Evolutionary conservation across 2,113 vertebrate species (phyloP), one percentile per base, ranked within the genome.

Genomic region (Trematomus loennbergii): DNA sequence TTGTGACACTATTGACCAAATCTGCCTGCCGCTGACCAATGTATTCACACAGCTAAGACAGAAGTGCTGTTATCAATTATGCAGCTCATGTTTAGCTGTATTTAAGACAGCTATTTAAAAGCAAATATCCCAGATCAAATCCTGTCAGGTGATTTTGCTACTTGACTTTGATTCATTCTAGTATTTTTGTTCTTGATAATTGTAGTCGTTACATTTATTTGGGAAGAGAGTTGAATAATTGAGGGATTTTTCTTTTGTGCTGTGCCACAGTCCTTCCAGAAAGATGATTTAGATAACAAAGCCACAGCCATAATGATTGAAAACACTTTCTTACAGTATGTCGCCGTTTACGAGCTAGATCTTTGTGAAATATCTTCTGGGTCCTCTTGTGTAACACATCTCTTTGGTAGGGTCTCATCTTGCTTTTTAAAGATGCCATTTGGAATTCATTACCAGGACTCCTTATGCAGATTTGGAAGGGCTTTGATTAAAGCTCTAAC

Each of bases 401-500:
- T 81, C 77, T 12, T 59, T 48, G 85, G 85, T 75, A 74, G 78
- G 84, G 81, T 86, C 84, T 82, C 79, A 68, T 67, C 79, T 78
- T 85, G 75, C 84, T 93, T 92, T 92, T 88, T 83, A 90, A 93
- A 91, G 91, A 90, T 57, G 69, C 85, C 88, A 79, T 94, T 93
- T 91, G 81, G 86, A 89, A 93, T 94, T 94, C 92, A 94, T 83
- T 92, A 84, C 83, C 79, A 85, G 90, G 83, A 88, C 80, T 88
- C 63, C 18, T 52, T 90, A 91, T 93, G 89, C 92, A 93, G 90
- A 92, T 94, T 94, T 57, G 64, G 83, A 85, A 86, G 82, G 89
- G 91, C 89, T 94, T 93, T 94, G 92, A 94, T 94, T 94, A 93
- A 92, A 94, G 89, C 86, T 83, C 85, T 94, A 94, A 95, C 90